Percentiles rank a stretch among this genome's conserved stretches.
Evolutionary conservation across 2,113 vertebrate genomes (phyloP).

Genomic region (Callocephalon fimbriatum): DNA sequence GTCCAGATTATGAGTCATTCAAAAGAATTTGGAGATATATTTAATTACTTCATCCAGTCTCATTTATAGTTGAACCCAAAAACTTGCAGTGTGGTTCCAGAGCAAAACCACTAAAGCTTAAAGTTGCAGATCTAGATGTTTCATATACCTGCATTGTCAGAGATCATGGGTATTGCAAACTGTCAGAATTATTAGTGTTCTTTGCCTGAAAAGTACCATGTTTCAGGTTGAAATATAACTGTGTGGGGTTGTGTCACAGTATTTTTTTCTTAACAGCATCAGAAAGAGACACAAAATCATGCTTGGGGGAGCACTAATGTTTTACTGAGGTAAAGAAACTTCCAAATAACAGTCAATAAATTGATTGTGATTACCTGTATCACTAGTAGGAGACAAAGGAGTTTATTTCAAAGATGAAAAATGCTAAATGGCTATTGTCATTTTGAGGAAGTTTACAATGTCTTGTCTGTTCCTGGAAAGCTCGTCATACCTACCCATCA

Average conservation of each 20-base stretch:
- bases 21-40: neutral
- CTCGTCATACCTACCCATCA: accelerated
- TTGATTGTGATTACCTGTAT: neutral
- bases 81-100: accelerated
- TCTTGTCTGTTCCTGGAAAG: neutral
- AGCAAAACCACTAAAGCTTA: neutral
- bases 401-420: neutral
- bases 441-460: neutral
- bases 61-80: neutral
- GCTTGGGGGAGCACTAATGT: neutral
- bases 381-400: neutral
- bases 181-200: neutral
- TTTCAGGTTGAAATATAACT: neutral
- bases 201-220: neutral
- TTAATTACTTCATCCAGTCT: neutral
- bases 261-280: neutral
- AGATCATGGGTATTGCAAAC: neutral
- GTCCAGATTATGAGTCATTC: neutral
- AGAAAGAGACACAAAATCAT: neutral
- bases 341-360: neutral
- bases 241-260: accelerated
- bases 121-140: neutral
- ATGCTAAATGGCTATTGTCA: neutral
- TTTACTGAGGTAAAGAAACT: neutral
- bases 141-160: neutral